Percentiles rank a stretch among this genome's conserved stretches.
Conservation (phyloP, 1,140 invertebrate species). For the Mycetomoellerius zeteki region DNA sequence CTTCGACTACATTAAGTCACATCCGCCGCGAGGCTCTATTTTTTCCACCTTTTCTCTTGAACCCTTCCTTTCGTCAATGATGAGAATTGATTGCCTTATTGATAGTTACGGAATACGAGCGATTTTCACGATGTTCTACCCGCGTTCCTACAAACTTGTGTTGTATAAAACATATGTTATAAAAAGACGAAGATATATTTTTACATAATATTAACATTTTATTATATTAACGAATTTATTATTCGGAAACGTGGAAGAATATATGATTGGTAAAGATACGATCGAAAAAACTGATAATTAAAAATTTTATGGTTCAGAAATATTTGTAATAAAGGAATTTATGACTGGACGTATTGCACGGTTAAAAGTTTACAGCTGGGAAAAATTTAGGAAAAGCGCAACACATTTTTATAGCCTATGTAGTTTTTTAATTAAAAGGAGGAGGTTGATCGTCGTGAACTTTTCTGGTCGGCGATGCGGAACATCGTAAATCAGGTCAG, state of each 20-base stretch:
- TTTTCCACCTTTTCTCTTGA: slow-evolving; percentile 44
- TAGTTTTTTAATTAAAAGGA: not conserved
- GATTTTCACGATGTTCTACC: slow-evolving; percentile 27
- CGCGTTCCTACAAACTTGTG: not conserved
- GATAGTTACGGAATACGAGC: slow-evolving; percentile 4
- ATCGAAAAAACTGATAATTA: not conserved
- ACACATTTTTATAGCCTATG: not conserved
- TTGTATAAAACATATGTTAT: not conserved
- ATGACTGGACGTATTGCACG: not conserved
- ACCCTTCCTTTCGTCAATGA: slow-evolving; percentile 52
- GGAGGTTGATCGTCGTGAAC: slow-evolving; percentile 34
- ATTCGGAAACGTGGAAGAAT: not conserved
- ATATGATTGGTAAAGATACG: not conserved
- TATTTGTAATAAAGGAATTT: slow-evolving; percentile 13
- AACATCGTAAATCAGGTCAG: slow-evolving; percentile 62
- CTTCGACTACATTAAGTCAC: slow-evolving; percentile 79
- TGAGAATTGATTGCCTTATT: slow-evolving; percentile 60
- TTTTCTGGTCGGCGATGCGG: slow-evolving; percentile 42
- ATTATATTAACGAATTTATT: not conserved
- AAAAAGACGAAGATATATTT: not conserved
- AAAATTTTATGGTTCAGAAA: not conserved
- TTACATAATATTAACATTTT: not conserved
- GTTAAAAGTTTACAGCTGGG: not conserved
- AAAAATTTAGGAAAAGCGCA: slow-evolving; percentile 2
- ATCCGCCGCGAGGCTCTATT: slow-evolving; percentile 58